These are phyloP conservation scores for Turritopsis rubra DNA, from an alignment of 30 jellyfish, hydroid and myxozoan species.

Conservation along the genomic window DNA sequence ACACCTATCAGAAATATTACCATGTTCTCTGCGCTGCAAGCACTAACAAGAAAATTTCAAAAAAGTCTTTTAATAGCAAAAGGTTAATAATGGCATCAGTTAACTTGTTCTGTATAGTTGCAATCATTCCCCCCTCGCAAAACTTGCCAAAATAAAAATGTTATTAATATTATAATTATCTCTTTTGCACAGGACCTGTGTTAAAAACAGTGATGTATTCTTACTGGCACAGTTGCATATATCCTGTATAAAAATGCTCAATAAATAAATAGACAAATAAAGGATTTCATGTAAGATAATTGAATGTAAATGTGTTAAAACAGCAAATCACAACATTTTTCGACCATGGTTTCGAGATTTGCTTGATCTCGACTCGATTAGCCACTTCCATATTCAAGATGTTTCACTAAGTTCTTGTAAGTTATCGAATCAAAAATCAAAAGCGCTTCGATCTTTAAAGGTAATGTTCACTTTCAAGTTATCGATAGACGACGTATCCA, in stretches of 20 bases:
- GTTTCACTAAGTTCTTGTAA: background rate
- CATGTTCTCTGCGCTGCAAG: too few relatives aligned
- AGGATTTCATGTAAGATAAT: background rate
- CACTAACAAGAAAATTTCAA: too few relatives aligned
- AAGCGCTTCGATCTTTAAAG: background rate
- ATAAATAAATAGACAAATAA: background rate
- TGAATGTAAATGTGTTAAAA: background rate
- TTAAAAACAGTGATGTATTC: background rate
- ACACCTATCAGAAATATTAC: too few relatives aligned
- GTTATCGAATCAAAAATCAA: background rate
- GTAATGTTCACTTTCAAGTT: background rate
- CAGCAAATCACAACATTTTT: background rate
- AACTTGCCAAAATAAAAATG: too few relatives aligned
- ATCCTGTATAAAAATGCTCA: background rate
- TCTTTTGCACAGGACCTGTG: background rate
- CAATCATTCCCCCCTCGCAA: background rate
- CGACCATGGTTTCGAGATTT: background rate
- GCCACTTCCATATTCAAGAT: background rate
- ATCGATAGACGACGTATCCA: background rate
- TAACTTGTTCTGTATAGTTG: too few relatives aligned
- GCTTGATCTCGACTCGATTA: background rate
- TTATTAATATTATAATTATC: too few relatives aligned
- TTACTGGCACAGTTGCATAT: background rate
- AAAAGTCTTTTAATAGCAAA: too few relatives aligned
- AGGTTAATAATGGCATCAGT: too few relatives aligned